Conservation (phyloP, 2,888 invertebrate species). For the Drosophila aldrichi region DNA sequence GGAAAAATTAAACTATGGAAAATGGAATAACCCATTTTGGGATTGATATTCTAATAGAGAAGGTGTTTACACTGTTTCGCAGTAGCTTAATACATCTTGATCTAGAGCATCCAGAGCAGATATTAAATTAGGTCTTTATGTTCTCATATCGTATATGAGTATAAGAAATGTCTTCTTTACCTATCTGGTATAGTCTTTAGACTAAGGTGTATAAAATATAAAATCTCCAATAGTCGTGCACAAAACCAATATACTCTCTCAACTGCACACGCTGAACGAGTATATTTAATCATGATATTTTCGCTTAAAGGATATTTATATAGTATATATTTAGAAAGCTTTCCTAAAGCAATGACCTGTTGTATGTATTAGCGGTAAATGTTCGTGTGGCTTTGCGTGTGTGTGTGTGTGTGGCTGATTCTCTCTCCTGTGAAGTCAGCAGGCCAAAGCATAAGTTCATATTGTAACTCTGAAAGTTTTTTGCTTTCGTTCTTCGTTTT, state of each 20-base stretch:
- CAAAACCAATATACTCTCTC: background rate
- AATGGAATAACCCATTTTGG: background rate
- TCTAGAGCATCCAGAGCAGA: too few relatives aligned
- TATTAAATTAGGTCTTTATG: too few relatives aligned
- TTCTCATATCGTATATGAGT: too few relatives aligned
- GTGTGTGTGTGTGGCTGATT: constrained; percentile 15
- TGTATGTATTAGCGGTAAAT: constrained; percentile 2
- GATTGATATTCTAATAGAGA: too few relatives aligned
- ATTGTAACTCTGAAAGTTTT: constrained; percentile 38
- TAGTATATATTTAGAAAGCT: constrained; percentile 7
- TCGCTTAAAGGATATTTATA: constrained; percentile 5
- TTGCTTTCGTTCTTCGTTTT: constrained; percentile 15
- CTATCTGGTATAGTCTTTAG: too few relatives aligned
- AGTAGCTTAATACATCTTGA: too few relatives aligned
- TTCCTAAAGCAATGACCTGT: constrained; percentile 2
- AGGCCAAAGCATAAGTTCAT: constrained; percentile 31
- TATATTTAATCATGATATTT: background rate
- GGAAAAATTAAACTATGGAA: too few relatives aligned
- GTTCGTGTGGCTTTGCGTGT: constrained; percentile 3
- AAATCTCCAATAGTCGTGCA: too few relatives aligned
- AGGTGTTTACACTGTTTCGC: too few relatives aligned
- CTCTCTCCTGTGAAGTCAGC: constrained; percentile 19
- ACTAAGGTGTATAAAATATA: too few relatives aligned
- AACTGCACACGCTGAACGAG: background rate
- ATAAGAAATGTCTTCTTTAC: too few relatives aligned